phyloP scores from a whole-genome alignment of 2,113 vertebrate species.

The Brachionichthys hirsutus region DNA sequence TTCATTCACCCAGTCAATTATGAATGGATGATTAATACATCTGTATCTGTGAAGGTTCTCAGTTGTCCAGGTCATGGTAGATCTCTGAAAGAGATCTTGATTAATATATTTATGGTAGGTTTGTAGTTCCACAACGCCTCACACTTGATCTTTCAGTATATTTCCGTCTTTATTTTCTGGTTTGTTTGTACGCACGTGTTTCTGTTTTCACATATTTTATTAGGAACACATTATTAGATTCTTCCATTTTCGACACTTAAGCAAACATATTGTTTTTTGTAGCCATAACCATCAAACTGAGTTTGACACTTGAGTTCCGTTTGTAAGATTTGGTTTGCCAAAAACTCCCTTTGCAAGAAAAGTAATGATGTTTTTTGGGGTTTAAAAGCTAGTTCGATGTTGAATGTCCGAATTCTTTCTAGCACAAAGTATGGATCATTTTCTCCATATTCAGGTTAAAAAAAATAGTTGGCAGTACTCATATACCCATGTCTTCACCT shows the following conservation, averaged over 20 bases:
- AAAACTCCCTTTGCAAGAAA: background rate
- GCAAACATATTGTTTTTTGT: background rate
- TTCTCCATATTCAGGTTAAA: slow-evolving; percentile 28
- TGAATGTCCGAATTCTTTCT: slow-evolving; percentile 5
- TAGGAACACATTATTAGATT: slow-evolving; percentile 30
- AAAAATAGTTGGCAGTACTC: slow-evolving; percentile 38
- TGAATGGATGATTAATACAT: too few species aligned
- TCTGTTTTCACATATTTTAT: slow-evolving; percentile 10
- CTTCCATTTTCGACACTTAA: slow-evolving; percentile 1
- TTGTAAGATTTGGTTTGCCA: background rate
- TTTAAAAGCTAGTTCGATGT: slow-evolving; percentile 28
- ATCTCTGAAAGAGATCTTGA: too few species aligned
- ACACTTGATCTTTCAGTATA: background rate
- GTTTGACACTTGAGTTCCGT: background rate
- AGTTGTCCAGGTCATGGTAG: too few species aligned
- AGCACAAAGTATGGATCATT: slow-evolving; percentile 2
- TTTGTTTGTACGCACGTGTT: background rate
- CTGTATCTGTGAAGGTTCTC: too few species aligned
- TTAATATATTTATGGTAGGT: too few species aligned
- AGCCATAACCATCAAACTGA: background rate
- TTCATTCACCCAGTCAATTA: too few species aligned
- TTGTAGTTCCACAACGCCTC: too few species aligned
- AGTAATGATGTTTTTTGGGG: background rate
- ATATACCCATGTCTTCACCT: slow-evolving; percentile 47
- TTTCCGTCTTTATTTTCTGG: background rate